A percentile compares a stretch with the other conserved stretches of the same genome.
Conservation (phyloP, 2,888 invertebrate species). For the Lydus trimaculatus region DNA sequence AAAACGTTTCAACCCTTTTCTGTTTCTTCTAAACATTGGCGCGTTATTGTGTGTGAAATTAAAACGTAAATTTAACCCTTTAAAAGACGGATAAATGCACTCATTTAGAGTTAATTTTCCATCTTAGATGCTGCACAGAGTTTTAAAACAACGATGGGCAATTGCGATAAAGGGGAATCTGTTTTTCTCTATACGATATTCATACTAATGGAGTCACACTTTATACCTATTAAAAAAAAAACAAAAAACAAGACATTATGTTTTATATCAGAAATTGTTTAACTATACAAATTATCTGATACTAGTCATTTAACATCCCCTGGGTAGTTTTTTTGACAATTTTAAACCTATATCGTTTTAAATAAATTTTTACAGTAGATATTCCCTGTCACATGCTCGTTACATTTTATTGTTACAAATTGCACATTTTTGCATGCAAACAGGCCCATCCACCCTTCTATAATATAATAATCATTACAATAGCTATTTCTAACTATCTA, state of each 20-base stretch:
- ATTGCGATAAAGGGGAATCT: slow-evolving; percentile 22
- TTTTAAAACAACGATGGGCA: slow-evolving; percentile 13
- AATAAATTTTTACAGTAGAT: slow-evolving; percentile 61
- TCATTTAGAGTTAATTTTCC: slow-evolving; percentile 51
- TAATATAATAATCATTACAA: not conserved
- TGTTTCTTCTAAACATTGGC: slow-evolving; percentile 48
- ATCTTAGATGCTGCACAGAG: slow-evolving; percentile 36
- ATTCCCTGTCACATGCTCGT: slow-evolving; percentile 58
- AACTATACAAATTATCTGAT: slow-evolving; percentile 30
- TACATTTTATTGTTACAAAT: slow-evolving; percentile 59
- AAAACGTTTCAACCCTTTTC: slow-evolving; percentile 48
- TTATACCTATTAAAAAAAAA: not conserved
- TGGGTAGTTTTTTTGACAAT: slow-evolving; percentile 49
- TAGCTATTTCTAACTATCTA: not conserved
- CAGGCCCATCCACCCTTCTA: slow-evolving; percentile 5
- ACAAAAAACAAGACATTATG: not conserved
- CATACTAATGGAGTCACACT: slow-evolving; percentile 29
- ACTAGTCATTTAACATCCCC: slow-evolving; percentile 52
- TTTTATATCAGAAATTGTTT: not conserved
- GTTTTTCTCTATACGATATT: slow-evolving; percentile 22
- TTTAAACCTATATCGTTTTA: slow-evolving; percentile 53
- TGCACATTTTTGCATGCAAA: slow-evolving; percentile 49
- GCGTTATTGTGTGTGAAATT: slow-evolving; percentile 63
- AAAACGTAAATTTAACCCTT: slow-evolving; percentile 59
- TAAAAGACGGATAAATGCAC: slow-evolving; percentile 52